Percentiles rank a stretch among this genome's conserved stretches.
These are phyloP conservation scores for Onychostoma macrolepis DNA, from an alignment of 2,113 vertebrate species.

Conservation along the genomic window DNA sequence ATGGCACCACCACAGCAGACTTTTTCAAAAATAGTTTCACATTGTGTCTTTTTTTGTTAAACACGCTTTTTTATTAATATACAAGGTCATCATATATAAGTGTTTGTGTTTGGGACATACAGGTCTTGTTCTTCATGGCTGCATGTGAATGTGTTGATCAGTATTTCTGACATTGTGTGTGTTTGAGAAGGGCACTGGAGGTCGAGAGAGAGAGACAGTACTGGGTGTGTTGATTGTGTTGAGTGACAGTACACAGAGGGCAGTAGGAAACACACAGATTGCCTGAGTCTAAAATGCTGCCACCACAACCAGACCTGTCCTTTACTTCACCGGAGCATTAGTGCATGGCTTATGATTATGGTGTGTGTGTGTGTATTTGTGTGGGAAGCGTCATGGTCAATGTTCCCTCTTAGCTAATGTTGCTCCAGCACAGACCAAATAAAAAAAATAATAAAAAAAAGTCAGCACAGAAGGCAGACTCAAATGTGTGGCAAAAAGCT, in stretches of 20 bases:
- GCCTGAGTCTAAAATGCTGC: background rate
- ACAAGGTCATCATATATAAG: too few species aligned
- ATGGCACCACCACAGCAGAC: too few species aligned
- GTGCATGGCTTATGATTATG: conserved; percentile 8
- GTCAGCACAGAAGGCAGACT: background rate
- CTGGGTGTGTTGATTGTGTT: conserved; percentile 8
- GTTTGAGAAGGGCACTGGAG: background rate
- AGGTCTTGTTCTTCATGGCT: background rate
- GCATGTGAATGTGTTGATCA: background rate
- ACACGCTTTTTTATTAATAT: too few species aligned
- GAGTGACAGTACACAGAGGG: conserved; percentile 31
- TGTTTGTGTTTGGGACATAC: background rate
- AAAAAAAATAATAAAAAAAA: background rate
- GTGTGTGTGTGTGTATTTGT: background rate
- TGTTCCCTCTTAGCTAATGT: conserved; percentile 15
- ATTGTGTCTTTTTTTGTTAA: too few species aligned
- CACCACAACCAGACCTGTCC: background rate
- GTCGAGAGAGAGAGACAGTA: background rate
- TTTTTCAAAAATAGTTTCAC: too few species aligned
- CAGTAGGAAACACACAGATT: conserved; percentile 4
- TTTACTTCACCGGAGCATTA: background rate
- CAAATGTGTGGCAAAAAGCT: conserved; percentile 4
- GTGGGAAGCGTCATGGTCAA: conserved; percentile 7
- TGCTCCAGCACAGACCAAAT: background rate
- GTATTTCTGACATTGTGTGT: background rate